phyloP scores from a whole-genome alignment of 2,113 vertebrate genomes.

The Mastomys natalensis region DNA sequence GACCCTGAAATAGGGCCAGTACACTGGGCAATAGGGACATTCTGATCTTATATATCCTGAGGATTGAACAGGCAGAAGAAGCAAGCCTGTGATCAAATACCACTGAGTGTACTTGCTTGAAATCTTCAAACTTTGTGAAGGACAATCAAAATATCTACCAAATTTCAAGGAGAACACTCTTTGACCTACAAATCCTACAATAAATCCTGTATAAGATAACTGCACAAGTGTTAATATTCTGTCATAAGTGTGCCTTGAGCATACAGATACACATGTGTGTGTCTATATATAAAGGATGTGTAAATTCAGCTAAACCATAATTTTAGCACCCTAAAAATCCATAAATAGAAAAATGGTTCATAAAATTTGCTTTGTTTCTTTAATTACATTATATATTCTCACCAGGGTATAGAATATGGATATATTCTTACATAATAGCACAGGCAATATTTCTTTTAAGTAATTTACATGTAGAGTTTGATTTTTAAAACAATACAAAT shows the following conservation, averaged over 20 bases:
- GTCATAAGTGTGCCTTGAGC: background rate
- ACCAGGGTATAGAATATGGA: background rate
- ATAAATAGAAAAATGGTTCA: background rate
- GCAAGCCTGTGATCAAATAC: background rate
- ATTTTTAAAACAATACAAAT: slow-evolving; percentile 17
- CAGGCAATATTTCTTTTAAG: background rate
- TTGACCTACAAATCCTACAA: slow-evolving; percentile 28
- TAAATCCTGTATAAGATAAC: background rate
- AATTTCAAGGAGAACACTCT: background rate
- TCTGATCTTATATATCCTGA: background rate
- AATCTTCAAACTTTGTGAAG: background rate
- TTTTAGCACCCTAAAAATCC: background rate
- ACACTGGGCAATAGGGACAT: background rate
- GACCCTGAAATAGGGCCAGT: background rate
- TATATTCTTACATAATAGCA: background rate
- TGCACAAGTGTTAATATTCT: background rate
- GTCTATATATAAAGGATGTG: background rate
- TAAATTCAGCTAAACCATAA: background rate
- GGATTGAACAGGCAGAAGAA: background rate
- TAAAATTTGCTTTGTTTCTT: background rate
- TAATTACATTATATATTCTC: slow-evolving; percentile 13
- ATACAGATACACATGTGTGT: background rate
- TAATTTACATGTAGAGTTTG: slow-evolving; percentile 3
- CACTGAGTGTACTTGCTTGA: background rate
- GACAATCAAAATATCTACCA: background rate